A percentile compares a stretch with the other conserved stretches of the same genome.
Evolutionary conservation across 2,888 invertebrate genomes (phyloP).

Genomic region (Bellardia bayeri): DNA sequence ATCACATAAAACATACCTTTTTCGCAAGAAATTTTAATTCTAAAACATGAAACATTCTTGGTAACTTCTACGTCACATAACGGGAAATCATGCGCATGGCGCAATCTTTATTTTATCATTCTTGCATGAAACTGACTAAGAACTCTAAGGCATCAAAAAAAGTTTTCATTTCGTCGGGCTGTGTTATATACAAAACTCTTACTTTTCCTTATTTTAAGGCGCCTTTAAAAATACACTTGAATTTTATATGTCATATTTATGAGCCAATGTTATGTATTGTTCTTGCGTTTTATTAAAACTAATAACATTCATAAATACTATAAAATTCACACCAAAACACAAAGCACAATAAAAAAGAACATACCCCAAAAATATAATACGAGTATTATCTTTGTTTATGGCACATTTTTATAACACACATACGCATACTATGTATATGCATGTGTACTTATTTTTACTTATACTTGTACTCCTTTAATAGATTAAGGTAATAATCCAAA

Average conservation of each 20-base stretch:
- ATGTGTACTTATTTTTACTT: background rate
- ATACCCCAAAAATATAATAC: background rate
- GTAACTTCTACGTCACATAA: too few relatives aligned
- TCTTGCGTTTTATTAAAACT: constrained; percentile 47
- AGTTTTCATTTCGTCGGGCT: too few relatives aligned
- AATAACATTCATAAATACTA: constrained; percentile 19
- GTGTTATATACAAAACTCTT: background rate
- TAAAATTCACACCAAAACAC: constrained; percentile 48
- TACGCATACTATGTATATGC: background rate
- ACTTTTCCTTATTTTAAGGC: background rate
- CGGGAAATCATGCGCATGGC: too few relatives aligned
- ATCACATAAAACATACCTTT: too few relatives aligned
- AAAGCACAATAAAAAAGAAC: constrained; percentile 6
- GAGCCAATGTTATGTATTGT: background rate
- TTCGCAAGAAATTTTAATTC: too few relatives aligned
- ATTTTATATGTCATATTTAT: constrained; percentile 8
- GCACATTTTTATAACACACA: constrained; percentile 10
- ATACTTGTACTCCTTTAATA: background rate
- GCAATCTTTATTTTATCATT: too few relatives aligned
- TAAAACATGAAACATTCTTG: too few relatives aligned
- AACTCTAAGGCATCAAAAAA: too few relatives aligned
- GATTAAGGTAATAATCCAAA: constrained; percentile 55
- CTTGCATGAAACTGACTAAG: too few relatives aligned
- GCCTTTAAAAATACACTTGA: background rate
- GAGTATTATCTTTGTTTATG: background rate